A percentile compares a stretch with the other conserved stretches of the same genome.
These are phyloP conservation scores for Anseranas semipalmata DNA, from an alignment of 2,113 vertebrate species.

Conservation along the genomic window DNA sequence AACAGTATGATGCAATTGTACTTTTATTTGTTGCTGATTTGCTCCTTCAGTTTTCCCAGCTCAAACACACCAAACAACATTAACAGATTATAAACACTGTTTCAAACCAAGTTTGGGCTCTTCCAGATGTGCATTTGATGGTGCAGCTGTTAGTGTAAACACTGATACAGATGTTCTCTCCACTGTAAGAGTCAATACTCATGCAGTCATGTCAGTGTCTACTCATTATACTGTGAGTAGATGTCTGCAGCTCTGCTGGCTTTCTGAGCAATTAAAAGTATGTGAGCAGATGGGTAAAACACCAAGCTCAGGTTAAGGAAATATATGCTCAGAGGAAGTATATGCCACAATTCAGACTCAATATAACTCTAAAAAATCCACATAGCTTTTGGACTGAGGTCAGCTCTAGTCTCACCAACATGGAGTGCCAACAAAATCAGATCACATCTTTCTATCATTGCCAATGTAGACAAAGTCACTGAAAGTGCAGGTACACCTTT, in stretches of 20 bases:
- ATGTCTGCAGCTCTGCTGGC: neutral
- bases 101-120: neutral
- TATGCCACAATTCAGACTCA: neutral
- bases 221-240: neutral
- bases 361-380: neutral
- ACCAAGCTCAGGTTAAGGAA: neutral
- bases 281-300: neutral
- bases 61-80: neutral
- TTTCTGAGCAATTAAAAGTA: neutral
- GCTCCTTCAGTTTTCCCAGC: neutral
- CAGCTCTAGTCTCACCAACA: neutral
- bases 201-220: too few relatives aligned
- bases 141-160: neutral
- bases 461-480: neutral
- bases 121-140: neutral
- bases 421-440: neutral
- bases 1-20: neutral
- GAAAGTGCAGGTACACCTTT: neutral
- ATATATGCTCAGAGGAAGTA: neutral
- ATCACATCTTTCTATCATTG: rapidly evolving
- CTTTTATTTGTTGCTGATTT: neutral
- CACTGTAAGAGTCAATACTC: neutral
- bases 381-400: neutral
- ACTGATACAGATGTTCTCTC: neutral
- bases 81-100: neutral